Percentiles rank a stretch among this genome's conserved stretches.
Conservation (phyloP, 2,797 vertebrate genomes). For the Lophotriccus pileatus region DNA sequence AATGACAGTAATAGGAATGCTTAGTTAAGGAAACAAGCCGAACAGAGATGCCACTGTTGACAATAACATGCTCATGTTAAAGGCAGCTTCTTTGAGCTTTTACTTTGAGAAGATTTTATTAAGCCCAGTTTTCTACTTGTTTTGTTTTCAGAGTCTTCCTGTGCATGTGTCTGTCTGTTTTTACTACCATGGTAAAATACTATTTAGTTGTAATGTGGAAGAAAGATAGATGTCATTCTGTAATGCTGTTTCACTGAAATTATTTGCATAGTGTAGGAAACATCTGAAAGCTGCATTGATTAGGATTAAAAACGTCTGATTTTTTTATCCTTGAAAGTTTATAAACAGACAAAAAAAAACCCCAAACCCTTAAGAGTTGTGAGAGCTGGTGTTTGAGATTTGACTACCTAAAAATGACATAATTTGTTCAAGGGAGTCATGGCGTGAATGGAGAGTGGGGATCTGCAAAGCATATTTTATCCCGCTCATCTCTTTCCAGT, state of each 20-base stretch:
- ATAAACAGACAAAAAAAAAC: background rate
- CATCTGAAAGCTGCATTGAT: background rate
- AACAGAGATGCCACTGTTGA: slow-evolving; percentile 68
- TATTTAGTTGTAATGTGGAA: background rate
- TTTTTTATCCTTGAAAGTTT: background rate
- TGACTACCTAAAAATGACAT: background rate
- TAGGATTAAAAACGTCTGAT: background rate
- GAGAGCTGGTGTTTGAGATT: background rate
- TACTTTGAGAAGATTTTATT: slow-evolving; percentile 7
- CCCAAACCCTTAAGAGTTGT: background rate
- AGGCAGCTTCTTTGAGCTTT: slow-evolving; percentile 49
- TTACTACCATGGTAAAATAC: background rate
- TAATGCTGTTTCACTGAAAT: background rate
- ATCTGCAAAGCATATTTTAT: background rate
- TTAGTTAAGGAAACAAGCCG: slow-evolving; percentile 69
- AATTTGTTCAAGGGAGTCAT: background rate
- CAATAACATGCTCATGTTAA: slow-evolving; percentile 60
- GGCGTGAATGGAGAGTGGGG: background rate
- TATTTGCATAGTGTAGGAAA: background rate
- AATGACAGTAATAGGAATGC: slow-evolving; percentile 72
- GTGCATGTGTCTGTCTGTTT: background rate
- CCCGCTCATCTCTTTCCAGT: background rate
- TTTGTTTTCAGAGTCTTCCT: background rate
- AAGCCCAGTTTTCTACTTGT: slow-evolving; percentile 23
- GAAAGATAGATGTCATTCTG: background rate